Evolutionary conservation across 2,888 invertebrate species (phyloP).

Genomic region (Amiota mariae): DNA sequence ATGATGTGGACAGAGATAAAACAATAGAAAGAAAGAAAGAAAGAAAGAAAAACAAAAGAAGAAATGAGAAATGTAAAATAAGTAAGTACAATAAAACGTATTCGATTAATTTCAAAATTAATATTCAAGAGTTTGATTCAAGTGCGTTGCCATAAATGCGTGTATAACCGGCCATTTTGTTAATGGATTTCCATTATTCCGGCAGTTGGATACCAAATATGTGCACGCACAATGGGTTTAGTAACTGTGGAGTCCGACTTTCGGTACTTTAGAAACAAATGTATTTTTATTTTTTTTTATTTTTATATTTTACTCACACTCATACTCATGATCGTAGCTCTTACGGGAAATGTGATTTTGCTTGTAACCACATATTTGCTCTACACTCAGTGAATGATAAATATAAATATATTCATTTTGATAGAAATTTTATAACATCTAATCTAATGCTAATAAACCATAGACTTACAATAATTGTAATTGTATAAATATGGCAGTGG

Average conservation of each 20-base stretch:
- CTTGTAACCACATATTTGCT: too few relatives aligned
- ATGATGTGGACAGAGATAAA: not conserved
- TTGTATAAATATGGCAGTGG: too few relatives aligned
- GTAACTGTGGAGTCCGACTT: not conserved
- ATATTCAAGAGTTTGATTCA: constrained; percentile 51
- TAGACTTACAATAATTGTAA: too few relatives aligned
- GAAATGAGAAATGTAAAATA: not conserved
- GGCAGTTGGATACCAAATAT: constrained; percentile 11
- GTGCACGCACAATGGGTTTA: constrained; percentile 8
- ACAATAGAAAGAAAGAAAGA: not conserved
- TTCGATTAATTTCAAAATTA: constrained; percentile 43
- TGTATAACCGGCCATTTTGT: constrained; percentile 50
- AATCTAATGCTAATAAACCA: too few relatives aligned
- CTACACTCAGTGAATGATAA: too few relatives aligned
- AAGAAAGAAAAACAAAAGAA: constrained; percentile 1
- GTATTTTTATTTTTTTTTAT: constrained; percentile 44
- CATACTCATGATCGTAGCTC: constrained; percentile 10
- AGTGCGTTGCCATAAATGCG: constrained; percentile 38
- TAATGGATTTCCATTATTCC: constrained; percentile 46
- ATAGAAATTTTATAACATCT: too few relatives aligned
- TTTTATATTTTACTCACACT: constrained; percentile 54
- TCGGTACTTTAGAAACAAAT: constrained; percentile 39
- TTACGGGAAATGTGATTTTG: constrained; percentile 24
- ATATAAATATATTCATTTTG: too few relatives aligned
- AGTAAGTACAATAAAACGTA: constrained; percentile 33